phyloP scores from a whole-genome alignment of 2,797 vertebrate genomes.

The Oreortyx pictus region DNA sequence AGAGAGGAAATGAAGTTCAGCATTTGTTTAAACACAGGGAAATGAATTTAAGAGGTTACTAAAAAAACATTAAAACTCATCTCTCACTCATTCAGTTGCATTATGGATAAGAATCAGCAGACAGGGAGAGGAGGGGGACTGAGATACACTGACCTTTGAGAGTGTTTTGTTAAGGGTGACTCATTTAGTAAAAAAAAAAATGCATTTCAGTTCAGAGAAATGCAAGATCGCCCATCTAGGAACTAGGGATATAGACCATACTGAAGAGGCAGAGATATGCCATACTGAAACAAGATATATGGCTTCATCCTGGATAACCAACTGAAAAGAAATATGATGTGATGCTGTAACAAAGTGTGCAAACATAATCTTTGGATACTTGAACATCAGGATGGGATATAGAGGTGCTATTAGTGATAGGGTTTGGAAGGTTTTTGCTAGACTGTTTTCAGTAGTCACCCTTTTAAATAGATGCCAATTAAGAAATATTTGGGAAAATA shows the following conservation, averaged over 20 bases:
- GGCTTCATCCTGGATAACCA: neutral
- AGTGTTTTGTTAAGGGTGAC: neutral
- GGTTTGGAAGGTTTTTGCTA: neutral
- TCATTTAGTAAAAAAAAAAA: neutral
- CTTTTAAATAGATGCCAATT: neutral
- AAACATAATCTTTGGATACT: neutral
- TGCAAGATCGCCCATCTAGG: neutral
- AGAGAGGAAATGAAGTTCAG: constrained; percentile 56
- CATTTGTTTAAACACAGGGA: constrained; percentile 10
- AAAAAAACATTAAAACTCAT: constrained; percentile 11
- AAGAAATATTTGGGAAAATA: neutral
- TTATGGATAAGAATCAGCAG: constrained; percentile 2
- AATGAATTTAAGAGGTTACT: constrained; percentile 27
- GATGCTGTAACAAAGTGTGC: neutral
- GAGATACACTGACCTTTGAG: neutral
- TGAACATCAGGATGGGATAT: neutral
- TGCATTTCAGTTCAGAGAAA: neutral
- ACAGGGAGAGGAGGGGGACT: neutral
- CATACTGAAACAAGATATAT: neutral
- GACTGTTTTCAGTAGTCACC: neutral
- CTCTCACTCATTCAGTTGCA: neutral
- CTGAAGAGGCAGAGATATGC: neutral
- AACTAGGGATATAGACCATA: neutral
- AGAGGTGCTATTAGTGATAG: neutral
- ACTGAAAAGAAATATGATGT: neutral